Evolutionary conservation across 2,888 invertebrate species (phyloP), one percentile per base, ranked within the genome.

Genomic region (Norana najaformis): DNA sequence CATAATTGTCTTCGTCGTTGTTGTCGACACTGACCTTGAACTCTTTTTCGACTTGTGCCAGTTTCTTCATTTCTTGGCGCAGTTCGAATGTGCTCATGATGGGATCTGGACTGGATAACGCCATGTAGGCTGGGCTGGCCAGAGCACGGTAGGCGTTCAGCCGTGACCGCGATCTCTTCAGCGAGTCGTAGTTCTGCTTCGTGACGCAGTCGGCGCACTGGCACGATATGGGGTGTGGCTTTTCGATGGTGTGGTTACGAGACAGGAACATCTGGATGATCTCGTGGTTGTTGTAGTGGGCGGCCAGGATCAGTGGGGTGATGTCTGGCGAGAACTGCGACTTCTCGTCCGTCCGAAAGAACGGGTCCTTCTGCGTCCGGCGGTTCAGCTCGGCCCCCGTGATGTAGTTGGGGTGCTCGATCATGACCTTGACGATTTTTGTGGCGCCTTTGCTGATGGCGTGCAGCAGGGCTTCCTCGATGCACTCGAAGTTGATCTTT

Each of bases 281-380:
- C 93, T 97, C 96, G 93, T 96, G 97, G 93, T 96, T 96, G 18
- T 97, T 97, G 92, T 96, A 96, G 93, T 96, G 96, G 13, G 97
- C 96, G 20, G 97, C 97, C 30, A 97, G 95, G 89, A 96, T 96
- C 39, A 97, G 94, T 0, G 97, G 97, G 0, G 97, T 97, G 18
- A 97, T 95, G 93, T 97, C 96, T 23, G 96, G 96, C 0, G 96
- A 96, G 94, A 96, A 97, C 93, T 96, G 95, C 90, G 94, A 94
- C 92, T 95, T 95, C 92, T 95, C 95, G 90, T 94, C 94, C 13
- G 94, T 94, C 90, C 95, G 92, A 93, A 95, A 95, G 92, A 95
- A 95, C 11, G 95, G 94, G 92, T 95, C 95, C 30, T 94, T 93
- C 16, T 93, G 94, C 14, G 93, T 93, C 83, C 93, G 92, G 90